Base-by-base conservation (phyloP, 1,140 invertebrate genomes). In the Drosophila kepulauana region DNA sequence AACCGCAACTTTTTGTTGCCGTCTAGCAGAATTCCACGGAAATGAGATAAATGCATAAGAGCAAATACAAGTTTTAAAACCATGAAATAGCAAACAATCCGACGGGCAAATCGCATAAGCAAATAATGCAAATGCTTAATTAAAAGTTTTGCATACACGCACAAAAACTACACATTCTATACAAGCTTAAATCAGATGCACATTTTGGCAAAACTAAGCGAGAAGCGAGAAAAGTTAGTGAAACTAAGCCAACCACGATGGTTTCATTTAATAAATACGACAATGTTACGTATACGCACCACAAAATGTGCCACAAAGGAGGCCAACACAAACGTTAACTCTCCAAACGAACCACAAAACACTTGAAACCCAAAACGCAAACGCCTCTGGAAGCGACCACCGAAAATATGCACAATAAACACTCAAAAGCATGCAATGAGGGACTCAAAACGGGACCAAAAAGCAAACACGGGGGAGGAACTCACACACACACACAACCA, bases 401-500 rank as follows among this genome's bases (percentile, higher is more conserved):
- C 82, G 68, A 71, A 87, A 87, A 88, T 87, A 78, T 88, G 84
- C 80, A 80, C 77, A 88, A 69, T 80, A 87, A 84, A 88, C 77
- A 71, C 67, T 49, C 52, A 10, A 59, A 30, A 74, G 68, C 66
- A 69, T 78, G 64, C 68, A 71, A 66, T 64, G 58, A 62, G 38
- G 13, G 4, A 59, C 57, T 25, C 35, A 8, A 46, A 77, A 63
- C 13, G 46, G 2, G 10, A 16, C 7, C 20, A 5, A 3, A 10
- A 20, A 48, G 16, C 46, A 43, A 63, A 41, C 13, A 63, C 43
- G 41, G 20, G 15, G 25, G 52, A 35, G 28, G 28, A 51, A 35
- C 20, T n/a, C n/a, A 25, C 20, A 25, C 20, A 25, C 20, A 52
- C 45, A 25, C 11, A 52, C 64, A 78, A 66, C 49, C 69, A 70